phyloP scores from a whole-genome alignment of 2,113 vertebrate genomes.

The Montifringilla adamsi region DNA sequence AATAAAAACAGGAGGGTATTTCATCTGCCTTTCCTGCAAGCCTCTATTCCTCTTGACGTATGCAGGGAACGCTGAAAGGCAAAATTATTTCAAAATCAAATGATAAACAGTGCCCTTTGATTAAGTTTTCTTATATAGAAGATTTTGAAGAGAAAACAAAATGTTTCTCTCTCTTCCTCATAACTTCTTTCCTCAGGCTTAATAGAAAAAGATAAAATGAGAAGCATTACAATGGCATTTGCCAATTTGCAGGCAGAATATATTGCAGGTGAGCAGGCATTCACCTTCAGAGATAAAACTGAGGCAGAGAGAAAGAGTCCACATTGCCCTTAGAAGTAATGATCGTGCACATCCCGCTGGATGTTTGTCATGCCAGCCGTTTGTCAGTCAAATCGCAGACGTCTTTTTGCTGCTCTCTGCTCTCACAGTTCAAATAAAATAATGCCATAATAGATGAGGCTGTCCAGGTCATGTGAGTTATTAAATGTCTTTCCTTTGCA shows the following conservation, averaged over 20 bases:
- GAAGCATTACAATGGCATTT: slow-evolving; percentile 22
- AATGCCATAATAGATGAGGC: neutral
- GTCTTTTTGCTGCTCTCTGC: neutral
- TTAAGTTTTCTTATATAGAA: neutral
- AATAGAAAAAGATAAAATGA: slow-evolving; percentile 50
- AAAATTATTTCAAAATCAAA: slow-evolving; percentile 46
- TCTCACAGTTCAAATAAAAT: slow-evolving; percentile 2
- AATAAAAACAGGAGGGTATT: neutral
- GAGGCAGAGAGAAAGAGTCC: neutral
- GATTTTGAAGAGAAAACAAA: neutral
- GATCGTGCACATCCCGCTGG: neutral
- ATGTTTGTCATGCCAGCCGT: neutral
- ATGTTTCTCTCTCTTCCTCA: neutral
- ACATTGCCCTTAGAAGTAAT: slow-evolving; percentile 24
- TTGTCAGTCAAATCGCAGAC: slow-evolving; percentile 25
- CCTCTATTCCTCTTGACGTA: neutral
- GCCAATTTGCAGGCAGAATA: slow-evolving; percentile 36
- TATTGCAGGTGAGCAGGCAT: slow-evolving; percentile 30
- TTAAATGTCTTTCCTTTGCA: neutral
- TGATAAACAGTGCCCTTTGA: neutral
- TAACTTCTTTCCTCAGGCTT: slow-evolving; percentile 25
- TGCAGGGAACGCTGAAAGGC: neutral
- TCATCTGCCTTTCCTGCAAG: neutral
- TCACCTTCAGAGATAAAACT: slow-evolving; percentile 45
- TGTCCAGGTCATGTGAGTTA: neutral